Conservation (phyloP, 2,888 invertebrate species). For the Ormyrus labotus region DNA sequence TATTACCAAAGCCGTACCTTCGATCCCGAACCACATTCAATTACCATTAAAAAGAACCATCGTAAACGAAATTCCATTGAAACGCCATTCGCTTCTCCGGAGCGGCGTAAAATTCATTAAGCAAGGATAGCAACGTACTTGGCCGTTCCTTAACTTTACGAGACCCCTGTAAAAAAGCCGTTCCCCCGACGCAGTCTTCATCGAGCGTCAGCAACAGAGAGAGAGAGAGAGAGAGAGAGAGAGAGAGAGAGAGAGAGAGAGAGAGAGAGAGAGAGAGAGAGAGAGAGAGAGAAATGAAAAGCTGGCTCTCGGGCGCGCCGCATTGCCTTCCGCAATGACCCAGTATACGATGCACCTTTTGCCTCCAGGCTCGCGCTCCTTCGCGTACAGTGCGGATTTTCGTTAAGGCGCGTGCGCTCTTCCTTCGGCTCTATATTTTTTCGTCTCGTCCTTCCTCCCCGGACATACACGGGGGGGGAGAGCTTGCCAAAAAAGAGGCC, state of each 20-base stretch:
- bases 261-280: not conserved
- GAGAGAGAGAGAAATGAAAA: conserved; percentile 16
- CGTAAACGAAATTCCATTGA: too few relatives aligned
- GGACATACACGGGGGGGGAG: not conserved
- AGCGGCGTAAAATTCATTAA: too few relatives aligned
- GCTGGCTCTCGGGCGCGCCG: conserved; percentile 48
- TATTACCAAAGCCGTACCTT: too few relatives aligned
- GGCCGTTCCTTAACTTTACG: too few relatives aligned
- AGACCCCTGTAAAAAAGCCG: too few relatives aligned
- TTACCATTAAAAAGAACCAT: too few relatives aligned
- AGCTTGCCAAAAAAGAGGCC: conserved; percentile 25
- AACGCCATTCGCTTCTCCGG: too few relatives aligned
- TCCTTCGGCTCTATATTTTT: not conserved
- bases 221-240: not conserved
- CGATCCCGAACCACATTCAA: too few relatives aligned
- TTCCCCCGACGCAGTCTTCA: too few relatives aligned
- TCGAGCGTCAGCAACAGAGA: too few relatives aligned
- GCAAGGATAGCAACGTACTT: too few relatives aligned
- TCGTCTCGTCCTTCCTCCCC: not conserved
- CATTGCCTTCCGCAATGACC: conserved; percentile 66
- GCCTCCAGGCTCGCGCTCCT: not conserved
- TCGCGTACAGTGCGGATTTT: not conserved
- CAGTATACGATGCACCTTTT: conserved; percentile 53
- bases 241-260: conserved; percentile 2
- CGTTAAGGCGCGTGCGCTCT: not conserved